Evolutionary conservation across 2,888 invertebrate species (phyloP).

Genomic region (Drosophila borborema): DNA sequence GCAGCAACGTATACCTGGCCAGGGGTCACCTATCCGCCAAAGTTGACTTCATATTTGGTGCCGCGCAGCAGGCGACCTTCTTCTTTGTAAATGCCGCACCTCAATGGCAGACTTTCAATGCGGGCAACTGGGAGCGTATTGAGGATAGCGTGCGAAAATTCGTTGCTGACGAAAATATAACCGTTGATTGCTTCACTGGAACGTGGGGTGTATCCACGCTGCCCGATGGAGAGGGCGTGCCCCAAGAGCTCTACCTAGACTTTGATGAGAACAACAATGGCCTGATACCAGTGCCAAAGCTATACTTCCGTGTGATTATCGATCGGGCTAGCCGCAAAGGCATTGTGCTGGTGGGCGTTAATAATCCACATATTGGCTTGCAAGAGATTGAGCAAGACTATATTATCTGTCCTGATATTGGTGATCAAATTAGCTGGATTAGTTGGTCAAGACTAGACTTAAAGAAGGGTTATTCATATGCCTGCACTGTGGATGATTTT

Average conservation of each 20-base stretch:
- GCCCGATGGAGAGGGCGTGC: slow-evolving; percentile 84
- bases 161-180: slow-evolving; percentile 81
- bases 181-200: slow-evolving; percentile 86
- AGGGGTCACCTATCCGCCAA: slow-evolving; percentile 86
- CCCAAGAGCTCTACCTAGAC: slow-evolving; percentile 82
- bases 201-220: slow-evolving; percentile 86
- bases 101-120: slow-evolving; percentile 88
- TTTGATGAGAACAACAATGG: slow-evolving; percentile 80
- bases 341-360: slow-evolving; percentile 86
- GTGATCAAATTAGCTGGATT: slow-evolving; percentile 73
- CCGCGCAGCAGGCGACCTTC: slow-evolving; percentile 86
- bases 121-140: slow-evolving; percentile 87
- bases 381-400: slow-evolving; percentile 71
- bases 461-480: slow-evolving; percentile 76
- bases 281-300: slow-evolving; percentile 86
- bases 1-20: slow-evolving; percentile 81
- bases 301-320: slow-evolving; percentile 87
- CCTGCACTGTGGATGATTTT: slow-evolving; percentile 78
- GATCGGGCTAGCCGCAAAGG: slow-evolving; percentile 85
- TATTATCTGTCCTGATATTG: slow-evolving; percentile 77
- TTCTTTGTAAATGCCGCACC: slow-evolving; percentile 87
- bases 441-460: slow-evolving; percentile 74
- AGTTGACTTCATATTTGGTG: slow-evolving; percentile 86
- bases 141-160: slow-evolving; percentile 86
- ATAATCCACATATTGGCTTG: slow-evolving; percentile 81